phyloP scores from a whole-genome alignment of 2,113 vertebrate genomes.

The Jaculus jaculus region DNA sequence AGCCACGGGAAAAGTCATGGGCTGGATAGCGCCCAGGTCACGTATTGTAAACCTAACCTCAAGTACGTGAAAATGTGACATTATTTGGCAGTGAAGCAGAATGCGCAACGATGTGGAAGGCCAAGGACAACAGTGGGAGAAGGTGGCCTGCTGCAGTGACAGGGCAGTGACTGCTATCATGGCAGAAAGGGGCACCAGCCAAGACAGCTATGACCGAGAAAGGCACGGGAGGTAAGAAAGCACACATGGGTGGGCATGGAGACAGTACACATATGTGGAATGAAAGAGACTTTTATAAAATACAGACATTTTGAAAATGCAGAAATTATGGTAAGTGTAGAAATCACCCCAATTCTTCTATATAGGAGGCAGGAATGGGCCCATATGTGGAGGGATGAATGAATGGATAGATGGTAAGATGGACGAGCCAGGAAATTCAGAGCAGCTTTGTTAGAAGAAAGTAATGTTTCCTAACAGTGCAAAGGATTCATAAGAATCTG shows the following conservation, averaged over 20 bases:
- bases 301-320: not conserved
- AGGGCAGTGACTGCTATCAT: not conserved
- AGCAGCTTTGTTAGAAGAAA: slow-evolving; percentile 14
- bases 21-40: not conserved
- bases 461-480: not conserved
- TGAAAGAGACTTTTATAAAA: not conserved
- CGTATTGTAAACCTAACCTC: not conserved
- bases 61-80: not conserved
- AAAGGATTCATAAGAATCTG: slow-evolving; percentile 5
- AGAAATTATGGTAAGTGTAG: not conserved
- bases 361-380: not conserved
- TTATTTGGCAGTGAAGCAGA: not conserved
- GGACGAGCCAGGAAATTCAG: not conserved
- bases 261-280: not conserved
- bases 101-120: not conserved
- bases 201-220: not conserved
- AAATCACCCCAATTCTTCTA: not conserved
- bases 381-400: not conserved
- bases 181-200: not conserved
- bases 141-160: not conserved
- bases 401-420: not conserved
- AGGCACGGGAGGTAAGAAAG: not conserved
- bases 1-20: not conserved
- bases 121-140: not conserved
- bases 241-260: fast-evolving